Conservation (phyloP, 2,797 vertebrate species). For the Cryptoprocta ferox region DNA sequence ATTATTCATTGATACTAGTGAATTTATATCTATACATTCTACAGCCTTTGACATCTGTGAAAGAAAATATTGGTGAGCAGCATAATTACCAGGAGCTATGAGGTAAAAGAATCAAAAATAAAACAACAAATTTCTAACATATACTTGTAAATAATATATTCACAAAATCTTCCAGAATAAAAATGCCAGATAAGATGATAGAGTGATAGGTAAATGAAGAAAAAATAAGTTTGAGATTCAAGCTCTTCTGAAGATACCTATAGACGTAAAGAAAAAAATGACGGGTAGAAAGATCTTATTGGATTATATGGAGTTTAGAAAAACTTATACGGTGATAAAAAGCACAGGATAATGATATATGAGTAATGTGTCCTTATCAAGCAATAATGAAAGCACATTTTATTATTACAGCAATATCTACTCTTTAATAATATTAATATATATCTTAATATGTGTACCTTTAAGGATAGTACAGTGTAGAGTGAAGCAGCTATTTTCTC, state of each 20-base stretch:
- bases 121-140: neutral
- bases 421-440: neutral
- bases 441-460: neutral
- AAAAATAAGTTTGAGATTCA: slow-evolving; percentile 2
- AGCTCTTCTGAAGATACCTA: neutral
- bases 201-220: neutral
- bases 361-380: neutral
- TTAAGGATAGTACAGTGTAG: neutral
- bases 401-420: neutral
- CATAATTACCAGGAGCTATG: neutral
- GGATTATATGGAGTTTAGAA: neutral
- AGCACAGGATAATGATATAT: neutral
- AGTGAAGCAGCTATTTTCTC: neutral
- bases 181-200: neutral
- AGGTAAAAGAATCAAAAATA: neutral
- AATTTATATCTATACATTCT: neutral
- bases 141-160: neutral
- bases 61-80: neutral
- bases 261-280: neutral
- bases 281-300: neutral
- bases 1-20: neutral
- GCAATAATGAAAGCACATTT: slow-evolving; percentile 1
- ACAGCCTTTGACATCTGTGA: neutral
- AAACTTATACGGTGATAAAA: neutral
- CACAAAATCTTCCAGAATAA: slow-evolving; percentile 19